Evolutionary conservation across 2,797 vertebrate species (phyloP).

Genomic region (Thamnophis elegans): DNA sequence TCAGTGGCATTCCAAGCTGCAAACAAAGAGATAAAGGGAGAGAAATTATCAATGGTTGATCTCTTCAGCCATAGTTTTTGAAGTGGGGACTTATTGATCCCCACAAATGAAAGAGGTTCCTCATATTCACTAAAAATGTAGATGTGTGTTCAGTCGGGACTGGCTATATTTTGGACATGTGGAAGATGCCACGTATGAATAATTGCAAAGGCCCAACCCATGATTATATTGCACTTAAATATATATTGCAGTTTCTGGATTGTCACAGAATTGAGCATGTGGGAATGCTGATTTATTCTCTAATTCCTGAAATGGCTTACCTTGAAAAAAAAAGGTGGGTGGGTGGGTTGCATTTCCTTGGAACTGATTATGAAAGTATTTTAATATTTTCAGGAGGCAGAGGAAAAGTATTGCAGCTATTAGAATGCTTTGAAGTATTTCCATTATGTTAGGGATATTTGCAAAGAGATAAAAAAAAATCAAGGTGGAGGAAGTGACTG

Average conservation of each 20-base stretch:
- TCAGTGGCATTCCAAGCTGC: conserved; percentile 76
- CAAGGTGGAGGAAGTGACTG: neutral
- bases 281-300: neutral
- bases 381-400: neutral
- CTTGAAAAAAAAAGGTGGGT: fast-evolving
- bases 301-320: neutral
- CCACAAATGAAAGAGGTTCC: neutral
- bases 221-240: neutral
- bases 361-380: neutral
- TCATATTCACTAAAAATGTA: conserved; percentile 5
- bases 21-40: conserved; percentile 80
- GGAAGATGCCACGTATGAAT: neutral
- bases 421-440: neutral
- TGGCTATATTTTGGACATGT: conserved; percentile 24
- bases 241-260: neutral
- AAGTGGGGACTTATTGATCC: conserved; percentile 31
- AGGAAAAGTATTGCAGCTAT: neutral
- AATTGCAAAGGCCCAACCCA: neutral
- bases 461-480: neutral
- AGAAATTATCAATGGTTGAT: conserved; percentile 68
- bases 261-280: neutral
- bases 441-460: neutral
- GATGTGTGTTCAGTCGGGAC: neutral
- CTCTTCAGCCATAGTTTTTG: conserved; percentile 58
- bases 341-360: neutral